Base-by-base conservation (phyloP, 2,113 vertebrate species). In the Triplophysa dalaica region DNA sequence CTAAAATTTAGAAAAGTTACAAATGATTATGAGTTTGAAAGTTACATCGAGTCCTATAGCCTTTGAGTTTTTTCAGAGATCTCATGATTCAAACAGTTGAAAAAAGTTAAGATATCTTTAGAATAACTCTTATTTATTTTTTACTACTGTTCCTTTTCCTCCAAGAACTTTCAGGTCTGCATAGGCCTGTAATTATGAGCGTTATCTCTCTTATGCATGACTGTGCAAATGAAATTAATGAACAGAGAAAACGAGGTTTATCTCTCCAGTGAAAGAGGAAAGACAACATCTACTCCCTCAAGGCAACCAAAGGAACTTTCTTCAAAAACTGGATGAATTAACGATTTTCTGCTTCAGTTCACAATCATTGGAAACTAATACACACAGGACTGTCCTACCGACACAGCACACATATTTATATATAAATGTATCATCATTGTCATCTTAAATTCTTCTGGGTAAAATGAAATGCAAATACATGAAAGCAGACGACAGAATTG, bases 181-280 rank as follows among this genome's bases (percentile, higher is more conserved):
- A 60, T 68, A 73, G 68, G 61, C 48, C 64, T 60, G 69, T 52
- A 74, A 77, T 78, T 82, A 78, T 13, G 48, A 70, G 62, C 41
- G 33, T 73, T 82, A 82, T 77, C 76, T 61, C 63, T 70, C 56
- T 26, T 38, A 74, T 45, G 54, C 69, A 74, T 74, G 81, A 78
- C 69, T 68, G 81, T 17, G 12, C 54, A 68, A 78, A 73, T 68
- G 63, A n/a, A 78, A 67, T 82, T 74, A 82, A 78, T 58, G 54
- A 52, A 72, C 48, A 77, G 58, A 41, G 10, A 70, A 65, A 26
- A 26, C 63, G 14, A 65, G 16, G 13, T 43, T 69, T 48, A 33
- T 77, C 61, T 70, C 56, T 54, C 24, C 19, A 74, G 61, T 68
- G 69, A 65, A 29, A 60, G 69, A 78, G n/a, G 21, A 75, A 75